Evolutionary conservation across 2,888 invertebrate species (phyloP).

Genomic region (Priocnemis perturbator): DNA sequence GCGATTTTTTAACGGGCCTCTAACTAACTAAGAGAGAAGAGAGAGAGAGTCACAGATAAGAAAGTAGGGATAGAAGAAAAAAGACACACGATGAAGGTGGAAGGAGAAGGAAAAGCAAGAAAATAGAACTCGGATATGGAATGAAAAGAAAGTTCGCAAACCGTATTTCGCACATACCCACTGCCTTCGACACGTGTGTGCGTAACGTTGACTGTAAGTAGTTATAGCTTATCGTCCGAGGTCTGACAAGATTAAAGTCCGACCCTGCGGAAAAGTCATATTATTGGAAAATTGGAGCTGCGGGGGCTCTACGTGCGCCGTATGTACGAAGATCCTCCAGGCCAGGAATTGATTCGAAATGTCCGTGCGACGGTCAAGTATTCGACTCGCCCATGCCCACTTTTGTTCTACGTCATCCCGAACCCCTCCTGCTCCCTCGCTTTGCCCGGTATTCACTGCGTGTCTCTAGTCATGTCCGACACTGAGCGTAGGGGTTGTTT

Average conservation of each 20-base stretch:
- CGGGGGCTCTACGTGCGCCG: conserved; percentile 42
- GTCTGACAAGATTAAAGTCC: conserved; percentile 56
- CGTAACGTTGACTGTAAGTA: conserved; percentile 18
- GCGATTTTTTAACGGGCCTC: too few relatives aligned
- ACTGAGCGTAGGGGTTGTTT: conserved; percentile 32
- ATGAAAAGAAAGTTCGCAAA: background rate
- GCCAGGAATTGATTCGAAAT: conserved; percentile 50
- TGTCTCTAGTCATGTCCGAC: conserved; percentile 13
- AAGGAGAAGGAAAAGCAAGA: background rate
- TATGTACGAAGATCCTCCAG: conserved; percentile 27
- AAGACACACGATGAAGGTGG: background rate
- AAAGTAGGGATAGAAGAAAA: background rate
- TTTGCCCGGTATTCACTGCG: background rate
- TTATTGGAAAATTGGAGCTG: conserved; percentile 56
- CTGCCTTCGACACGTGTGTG: background rate
- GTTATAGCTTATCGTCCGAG: conserved; percentile 44
- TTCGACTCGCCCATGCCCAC: conserved; percentile 8
- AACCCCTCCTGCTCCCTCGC: background rate
- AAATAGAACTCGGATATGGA: too few relatives aligned
- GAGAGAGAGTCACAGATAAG: conserved; percentile 16
- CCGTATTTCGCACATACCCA: background rate
- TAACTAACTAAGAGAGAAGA: background rate
- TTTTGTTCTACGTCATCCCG: background rate
- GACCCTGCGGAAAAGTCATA: conserved; percentile 41
- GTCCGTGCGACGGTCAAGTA: conserved; percentile 36